Evolutionary conservation across 1,140 invertebrate genomes (phyloP), one percentile per base, ranked within the genome.

Genomic region (Lasioglossum albipes): DNA sequence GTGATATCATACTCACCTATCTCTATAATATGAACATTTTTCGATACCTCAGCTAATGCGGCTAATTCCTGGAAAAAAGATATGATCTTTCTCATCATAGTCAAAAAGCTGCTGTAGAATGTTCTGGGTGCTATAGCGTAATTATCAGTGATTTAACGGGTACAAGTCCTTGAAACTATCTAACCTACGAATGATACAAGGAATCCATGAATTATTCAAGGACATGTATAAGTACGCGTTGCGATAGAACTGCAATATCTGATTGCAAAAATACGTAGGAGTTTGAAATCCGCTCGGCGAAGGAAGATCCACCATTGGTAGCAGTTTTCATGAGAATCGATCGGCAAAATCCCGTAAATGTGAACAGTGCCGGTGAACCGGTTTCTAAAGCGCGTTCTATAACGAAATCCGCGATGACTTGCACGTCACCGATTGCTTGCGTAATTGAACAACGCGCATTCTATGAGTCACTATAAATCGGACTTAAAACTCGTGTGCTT

Each of bases 1-100:
- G 59, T 5, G 16, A 13, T 57, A 52, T 31, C 7, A 0, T 69
- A 83, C 79, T 94, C 94, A 96, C 96, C 96, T 89, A 96, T 93
- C 92, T 96, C 90, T 70, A 96, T 90, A 52, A 97, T 94, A 64
- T 96, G 95, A 61, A 97, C 88, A 87, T 95, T 96, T 79, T 94
- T 91, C 84, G 95, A 89, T 68, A 93, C 86, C 66, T 94, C 88
- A 16, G 95, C 94, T 69, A 97, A 81, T 72, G 94, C 88, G 82
- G 93, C 89, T 6, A 97, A 91, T 88, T 96, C 95, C 96, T 97
- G 90, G 45, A 91, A 91, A 86, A 65, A 82, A 36, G 36, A 83
- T 52, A 82, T 41, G 2, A 61, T 36, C 5, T n/a, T 41, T 18
- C 9, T 7, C 31, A 64, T 5, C 45, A 0, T n/a, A 45, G 31